These are phyloP conservation scores for Florisuga fusca DNA, from an alignment of 2,797 vertebrate genomes.

Conservation along the genomic window DNA sequence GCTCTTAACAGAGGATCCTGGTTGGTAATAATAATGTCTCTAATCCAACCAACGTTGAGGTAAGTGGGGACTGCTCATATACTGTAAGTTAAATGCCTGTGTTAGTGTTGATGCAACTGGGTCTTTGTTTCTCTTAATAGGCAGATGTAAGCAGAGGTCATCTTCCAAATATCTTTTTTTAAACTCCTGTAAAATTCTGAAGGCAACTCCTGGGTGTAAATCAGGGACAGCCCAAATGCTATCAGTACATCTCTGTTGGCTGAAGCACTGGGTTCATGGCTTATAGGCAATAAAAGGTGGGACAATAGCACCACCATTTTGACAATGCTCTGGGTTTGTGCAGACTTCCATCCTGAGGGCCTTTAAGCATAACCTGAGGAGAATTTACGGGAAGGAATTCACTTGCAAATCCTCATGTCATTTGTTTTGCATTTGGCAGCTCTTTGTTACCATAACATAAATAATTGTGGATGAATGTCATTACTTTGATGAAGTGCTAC, in stretches of 20 bases:
- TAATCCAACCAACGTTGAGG: conserved; percentile 42
- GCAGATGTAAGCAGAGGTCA: background rate
- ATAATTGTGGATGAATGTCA: conserved; percentile 70
- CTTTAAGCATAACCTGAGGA: conserved; percentile 30
- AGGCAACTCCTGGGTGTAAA: background rate
- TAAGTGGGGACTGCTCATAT: conserved; percentile 11
- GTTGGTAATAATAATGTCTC: conserved; percentile 42
- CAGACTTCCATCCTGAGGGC: conserved; percentile 29
- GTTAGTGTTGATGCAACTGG: background rate
- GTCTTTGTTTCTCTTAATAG: conserved; percentile 4
- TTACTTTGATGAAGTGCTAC: conserved; percentile 71
- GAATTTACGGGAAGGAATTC: conserved; percentile 71
- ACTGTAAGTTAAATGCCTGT: background rate
- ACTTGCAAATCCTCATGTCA: conserved; percentile 67
- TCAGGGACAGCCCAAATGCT: background rate
- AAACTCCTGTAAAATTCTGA: background rate
- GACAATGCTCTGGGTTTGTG: background rate
- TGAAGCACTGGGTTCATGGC: background rate
- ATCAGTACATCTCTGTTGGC: background rate
- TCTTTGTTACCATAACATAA: conserved; percentile 73
- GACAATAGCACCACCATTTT: background rate
- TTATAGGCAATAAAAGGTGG: background rate
- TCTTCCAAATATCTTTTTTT: background rate
- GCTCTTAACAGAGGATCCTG: conserved; percentile 31
- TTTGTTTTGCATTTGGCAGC: conserved; percentile 78